Evolutionary conservation across 2,888 invertebrate genomes (phyloP), one percentile per base, ranked within the genome.

Genomic region (Scaptomyza cyrtandrae): DNA sequence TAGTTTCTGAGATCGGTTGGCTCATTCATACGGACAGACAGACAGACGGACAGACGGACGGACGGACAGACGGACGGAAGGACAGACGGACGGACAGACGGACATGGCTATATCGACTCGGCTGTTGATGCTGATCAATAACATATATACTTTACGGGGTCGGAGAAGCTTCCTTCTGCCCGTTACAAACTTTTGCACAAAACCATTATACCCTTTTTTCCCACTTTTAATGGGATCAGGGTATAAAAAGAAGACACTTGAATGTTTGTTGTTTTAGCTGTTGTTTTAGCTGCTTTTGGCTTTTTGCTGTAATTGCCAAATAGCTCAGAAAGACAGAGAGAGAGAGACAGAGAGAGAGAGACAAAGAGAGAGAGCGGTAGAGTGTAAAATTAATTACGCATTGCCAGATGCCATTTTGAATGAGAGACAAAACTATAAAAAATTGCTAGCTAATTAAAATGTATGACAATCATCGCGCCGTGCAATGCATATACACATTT

Each of bases 261-360:
- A 53, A 48, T 70, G 74, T 72, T 58, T 70, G 71, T 74, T 77
- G 52, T 71, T 65, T 77, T 65, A 70, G 77, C 61, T 73, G 66
- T 41, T 48, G 46, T 13, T 16, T 29, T n/a, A 31, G 43, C 2
- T 43, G 43, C 19, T 58, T 33, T 50, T 50, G 11, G 53, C 53
- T 45, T 43, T 13, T 13, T 48, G 41, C 50, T 61, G 39, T 43
- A 45, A 39, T 63, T 41, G 39, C 16, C 33, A 27, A 50, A 43
- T 27, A 31, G 60, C 62, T 24, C 2, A 1, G 24, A 3, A 24
- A 29, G 29, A 29, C 1, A 31, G 10, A 1, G 31, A 31, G 31
- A 31, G 10, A 31, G 29, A 29, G 29, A 29, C 3, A 29, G 14
- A 54, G 19, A 33, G 29, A 29, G 29, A 29, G 29, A 29, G 33